Conservation (phyloP, 2,797 vertebrate genomes). For the Argentina silus region DNA sequence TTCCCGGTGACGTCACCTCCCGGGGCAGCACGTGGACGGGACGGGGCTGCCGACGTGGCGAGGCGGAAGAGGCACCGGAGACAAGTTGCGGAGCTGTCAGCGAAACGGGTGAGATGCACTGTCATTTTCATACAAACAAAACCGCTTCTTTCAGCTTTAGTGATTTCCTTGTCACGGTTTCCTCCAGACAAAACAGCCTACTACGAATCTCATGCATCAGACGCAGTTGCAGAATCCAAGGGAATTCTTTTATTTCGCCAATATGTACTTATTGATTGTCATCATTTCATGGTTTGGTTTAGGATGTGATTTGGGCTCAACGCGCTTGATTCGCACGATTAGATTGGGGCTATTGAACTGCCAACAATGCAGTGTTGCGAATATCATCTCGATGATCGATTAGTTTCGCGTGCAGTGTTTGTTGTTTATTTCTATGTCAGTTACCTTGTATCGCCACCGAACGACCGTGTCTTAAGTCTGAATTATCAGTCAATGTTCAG, state of each 20-base stretch:
- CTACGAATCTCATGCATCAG: background rate
- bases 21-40: conserved; percentile 32
- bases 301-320: too few species aligned
- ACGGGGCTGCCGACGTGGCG: conserved; percentile 82
- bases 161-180: background rate
- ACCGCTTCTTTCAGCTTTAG: conserved; percentile 14
- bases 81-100: conserved; percentile 54
- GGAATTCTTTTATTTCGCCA: too few species aligned
- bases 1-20: conserved; percentile 53
- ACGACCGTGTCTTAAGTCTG: too few species aligned
- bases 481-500: too few species aligned
- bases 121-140: conserved; percentile 56
- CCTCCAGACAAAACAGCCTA: background rate
- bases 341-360: too few species aligned
- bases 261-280: too few species aligned
- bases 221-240: too few species aligned
- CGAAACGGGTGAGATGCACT: conserved; percentile 72
- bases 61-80: conserved; percentile 69
- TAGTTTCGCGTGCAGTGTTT: background rate
- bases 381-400: too few species aligned
- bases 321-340: too few species aligned
- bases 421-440: background rate
- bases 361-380: too few species aligned
- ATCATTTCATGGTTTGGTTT: too few species aligned
- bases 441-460: too few species aligned